Evolutionary conservation across 2,797 vertebrate species (phyloP).

Genomic region (Rhinichthys osculus): DNA sequence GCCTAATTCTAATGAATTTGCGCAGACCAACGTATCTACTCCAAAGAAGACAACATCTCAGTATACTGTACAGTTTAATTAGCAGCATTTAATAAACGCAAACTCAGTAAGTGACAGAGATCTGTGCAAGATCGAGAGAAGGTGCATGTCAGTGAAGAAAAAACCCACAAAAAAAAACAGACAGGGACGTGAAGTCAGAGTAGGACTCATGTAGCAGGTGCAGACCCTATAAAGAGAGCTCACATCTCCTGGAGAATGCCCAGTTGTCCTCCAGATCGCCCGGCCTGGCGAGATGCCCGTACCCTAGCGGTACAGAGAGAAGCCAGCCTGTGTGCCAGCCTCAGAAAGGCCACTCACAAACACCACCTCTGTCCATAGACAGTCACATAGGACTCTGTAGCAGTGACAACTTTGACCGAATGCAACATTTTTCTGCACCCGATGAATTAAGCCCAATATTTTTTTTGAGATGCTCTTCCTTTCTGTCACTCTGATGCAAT

Average conservation of each 20-base stretch:
- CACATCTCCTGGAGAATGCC: constrained; percentile 66
- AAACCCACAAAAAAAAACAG: neutral
- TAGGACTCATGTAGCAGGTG: constrained; percentile 63
- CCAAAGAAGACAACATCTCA: neutral
- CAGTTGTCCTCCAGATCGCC: constrained; percentile 65
- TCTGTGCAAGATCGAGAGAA: constrained; percentile 7
- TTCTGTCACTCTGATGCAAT: neutral
- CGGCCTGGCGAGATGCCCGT: constrained; percentile 58
- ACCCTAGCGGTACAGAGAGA: constrained; percentile 54
- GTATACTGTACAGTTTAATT: no score
- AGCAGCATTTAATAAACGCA: neutral
- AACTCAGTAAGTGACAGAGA: neutral
- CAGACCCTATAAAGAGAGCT: constrained; percentile 66
- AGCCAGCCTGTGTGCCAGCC: constrained; percentile 46
- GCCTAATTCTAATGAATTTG: neutral
- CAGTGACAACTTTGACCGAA: constrained; percentile 36
- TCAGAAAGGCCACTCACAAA: constrained; percentile 51
- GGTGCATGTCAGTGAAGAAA: constrained; percentile 5
- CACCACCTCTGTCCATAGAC: constrained; percentile 50
- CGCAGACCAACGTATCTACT: neutral
- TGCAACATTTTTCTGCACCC: constrained; percentile 26
- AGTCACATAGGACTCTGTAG: constrained; percentile 44
- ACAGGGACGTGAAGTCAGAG: constrained; percentile 45
- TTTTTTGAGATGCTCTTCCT: neutral
- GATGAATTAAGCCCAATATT: constrained; percentile 12